These are phyloP conservation scores for Eremobia ochroleuca DNA, from an alignment of 2,888 invertebrate species.

Conservation along the genomic window DNA sequence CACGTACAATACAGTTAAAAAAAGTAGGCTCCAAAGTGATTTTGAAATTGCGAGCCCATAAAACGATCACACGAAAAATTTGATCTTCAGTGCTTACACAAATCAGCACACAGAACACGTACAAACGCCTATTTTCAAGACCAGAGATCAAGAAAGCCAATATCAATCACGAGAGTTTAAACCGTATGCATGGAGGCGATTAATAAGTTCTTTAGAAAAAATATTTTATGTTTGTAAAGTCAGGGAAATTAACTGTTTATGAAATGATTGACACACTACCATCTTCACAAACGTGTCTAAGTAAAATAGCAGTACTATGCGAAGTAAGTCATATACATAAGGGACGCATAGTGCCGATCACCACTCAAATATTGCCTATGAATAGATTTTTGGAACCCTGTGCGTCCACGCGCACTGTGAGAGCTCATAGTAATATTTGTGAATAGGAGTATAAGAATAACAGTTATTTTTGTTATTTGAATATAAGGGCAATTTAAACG, in stretches of 20 bases:
- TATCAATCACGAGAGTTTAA: neutral
- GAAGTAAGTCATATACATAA: neutral
- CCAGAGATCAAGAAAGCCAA: slow-evolving; percentile 12
- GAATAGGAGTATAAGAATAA: neutral
- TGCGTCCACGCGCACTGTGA: neutral
- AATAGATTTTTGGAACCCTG: neutral
- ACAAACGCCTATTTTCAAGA: neutral
- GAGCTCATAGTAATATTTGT: neutral
- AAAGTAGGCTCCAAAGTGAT: neutral
- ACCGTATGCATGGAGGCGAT: neutral
- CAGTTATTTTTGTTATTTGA: neutral
- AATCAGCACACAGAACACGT: slow-evolving; percentile 8
- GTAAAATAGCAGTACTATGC: neutral
- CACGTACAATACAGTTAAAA: neutral
- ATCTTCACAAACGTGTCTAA: neutral
- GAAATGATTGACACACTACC: neutral
- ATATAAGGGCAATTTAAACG: neutral
- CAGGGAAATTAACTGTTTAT: neutral
- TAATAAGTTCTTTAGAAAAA: neutral
- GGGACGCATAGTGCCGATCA: neutral
- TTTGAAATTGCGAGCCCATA: neutral
- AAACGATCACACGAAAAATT: slow-evolving; percentile 8
- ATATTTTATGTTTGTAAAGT: neutral
- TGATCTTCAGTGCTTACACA: neutral
- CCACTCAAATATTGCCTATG: neutral